Evolutionary conservation across 2,888 invertebrate genomes (phyloP), one percentile per base, ranked within the genome.

Genomic region (Odontomyia ornata): DNA sequence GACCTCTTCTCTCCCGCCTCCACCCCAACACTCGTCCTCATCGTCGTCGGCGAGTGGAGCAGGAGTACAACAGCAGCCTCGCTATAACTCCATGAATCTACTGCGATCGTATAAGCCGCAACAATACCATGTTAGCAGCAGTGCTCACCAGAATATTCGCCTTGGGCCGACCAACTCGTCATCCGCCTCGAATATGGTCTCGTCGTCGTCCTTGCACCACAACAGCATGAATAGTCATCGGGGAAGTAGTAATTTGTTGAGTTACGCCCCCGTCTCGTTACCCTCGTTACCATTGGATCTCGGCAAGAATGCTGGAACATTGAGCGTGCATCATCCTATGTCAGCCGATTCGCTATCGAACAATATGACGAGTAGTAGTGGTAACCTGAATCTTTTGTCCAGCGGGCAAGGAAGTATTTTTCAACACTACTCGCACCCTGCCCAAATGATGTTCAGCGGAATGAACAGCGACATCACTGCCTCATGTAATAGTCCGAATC

Each of bases 261-360:
- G 82, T 79, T 86, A 84, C 82, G 85, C 86, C 43, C 86, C 86
- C 67, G 83, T 83, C 47, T 86, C 87, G 78, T 82, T 87, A 81
- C 86, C 83, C 46, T 86, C 87, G 78, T 82, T 87, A 81, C 86
- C 86, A 62, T 82, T 86, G 75, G 86, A 86, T 79, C 80, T 86
- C 78, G 56, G 56, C 15, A 18, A 56, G 36, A 57, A 43, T n/a
- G 83, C 83, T 3, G 21, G n/a, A 13, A 9, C 13, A 3, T 3
- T 9, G 2, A 15, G 30, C 65, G 1, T 15, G 28, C 60, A 60
- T 23, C 60, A 60, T 46, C 21, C 23, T 1, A 15, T 23, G n/a
- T 67, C 67, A 1, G 13, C 11, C 43, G 67, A 67, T 13, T 21
- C 36, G 23, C 46, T 67, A 11, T 18, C 67, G 27, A 43, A 67